Conservation (phyloP, 2,113 vertebrate genomes). For the Micronycteris hirsuta region DNA sequence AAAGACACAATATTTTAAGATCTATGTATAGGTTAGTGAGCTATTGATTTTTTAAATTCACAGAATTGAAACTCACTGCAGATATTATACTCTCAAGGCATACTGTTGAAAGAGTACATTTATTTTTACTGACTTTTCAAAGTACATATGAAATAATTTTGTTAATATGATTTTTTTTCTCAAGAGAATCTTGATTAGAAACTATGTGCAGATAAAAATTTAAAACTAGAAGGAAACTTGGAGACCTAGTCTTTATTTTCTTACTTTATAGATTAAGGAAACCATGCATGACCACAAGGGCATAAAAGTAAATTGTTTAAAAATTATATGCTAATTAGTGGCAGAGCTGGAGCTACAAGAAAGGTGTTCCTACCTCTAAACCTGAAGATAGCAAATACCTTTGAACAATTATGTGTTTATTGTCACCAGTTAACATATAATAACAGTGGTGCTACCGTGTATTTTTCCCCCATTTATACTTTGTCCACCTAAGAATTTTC, state of each 20-base stretch:
- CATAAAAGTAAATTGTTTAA: constrained; percentile 23
- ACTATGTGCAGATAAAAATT: not conserved
- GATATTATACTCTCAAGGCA: not conserved
- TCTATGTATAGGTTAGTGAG: not conserved
- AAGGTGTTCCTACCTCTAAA: not conserved
- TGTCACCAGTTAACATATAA: not conserved
- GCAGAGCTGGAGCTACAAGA: not conserved
- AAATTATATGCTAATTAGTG: not conserved
- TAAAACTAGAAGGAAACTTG: not conserved
- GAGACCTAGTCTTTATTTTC: not conserved
- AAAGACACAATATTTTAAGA: not conserved
- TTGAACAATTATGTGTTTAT: not conserved
- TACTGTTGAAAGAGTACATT: not conserved
- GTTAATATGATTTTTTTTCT: not conserved
- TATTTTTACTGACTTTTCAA: not conserved
- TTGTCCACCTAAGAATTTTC: not conserved
- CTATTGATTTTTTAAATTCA: not conserved
- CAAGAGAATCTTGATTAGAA: constrained; percentile 2
- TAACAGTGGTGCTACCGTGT: not conserved
- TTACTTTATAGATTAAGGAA: not conserved
- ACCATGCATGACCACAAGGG: not conserved
- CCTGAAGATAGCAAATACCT: not conserved
- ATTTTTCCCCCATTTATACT: not conserved
- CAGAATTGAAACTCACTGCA: not conserved
- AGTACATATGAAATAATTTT: not conserved